A percentile compares a stretch with the other conserved stretches of the same genome.
phyloP scores from a whole-genome alignment of 2,797 vertebrate genomes.

The Hippocampus kuda region DNA sequence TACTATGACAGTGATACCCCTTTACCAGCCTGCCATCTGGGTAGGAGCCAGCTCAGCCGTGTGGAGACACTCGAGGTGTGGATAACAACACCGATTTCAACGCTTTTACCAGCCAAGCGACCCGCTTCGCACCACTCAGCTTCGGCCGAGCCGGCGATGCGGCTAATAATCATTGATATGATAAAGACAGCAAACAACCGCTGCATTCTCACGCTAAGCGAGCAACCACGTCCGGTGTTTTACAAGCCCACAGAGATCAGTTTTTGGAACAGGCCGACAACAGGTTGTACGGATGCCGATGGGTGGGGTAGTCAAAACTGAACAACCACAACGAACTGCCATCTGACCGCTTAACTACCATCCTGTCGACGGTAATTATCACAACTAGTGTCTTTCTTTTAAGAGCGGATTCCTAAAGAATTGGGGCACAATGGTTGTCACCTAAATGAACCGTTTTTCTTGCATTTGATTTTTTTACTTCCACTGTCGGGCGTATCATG shows the following conservation, averaged over 20 bases:
- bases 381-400: background rate
- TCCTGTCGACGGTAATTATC: constrained; percentile 4
- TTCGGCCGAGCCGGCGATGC: no score
- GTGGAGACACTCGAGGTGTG: no score
- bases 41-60: no score
- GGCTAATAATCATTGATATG: background rate
- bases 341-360: constrained; percentile 27
- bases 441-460: background rate
- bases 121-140: no score
- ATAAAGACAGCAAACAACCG: background rate
- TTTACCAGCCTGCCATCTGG: background rate
- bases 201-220: constrained; percentile 3
- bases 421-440: background rate
- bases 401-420: background rate
- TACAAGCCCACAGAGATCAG: constrained; percentile 10
- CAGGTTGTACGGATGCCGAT: constrained; percentile 2
- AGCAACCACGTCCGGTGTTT: constrained; percentile 21
- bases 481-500: background rate
- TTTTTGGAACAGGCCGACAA: constrained; percentile 19
- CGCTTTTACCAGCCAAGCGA: no score
- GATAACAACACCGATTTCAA: background rate
- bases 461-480: background rate
- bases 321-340: constrained; percentile 21
- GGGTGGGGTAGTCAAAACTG: constrained; percentile 15
- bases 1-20: background rate